Conservation (phyloP, 1,140 invertebrate species). For the Hypsibius dujardini region DNA sequence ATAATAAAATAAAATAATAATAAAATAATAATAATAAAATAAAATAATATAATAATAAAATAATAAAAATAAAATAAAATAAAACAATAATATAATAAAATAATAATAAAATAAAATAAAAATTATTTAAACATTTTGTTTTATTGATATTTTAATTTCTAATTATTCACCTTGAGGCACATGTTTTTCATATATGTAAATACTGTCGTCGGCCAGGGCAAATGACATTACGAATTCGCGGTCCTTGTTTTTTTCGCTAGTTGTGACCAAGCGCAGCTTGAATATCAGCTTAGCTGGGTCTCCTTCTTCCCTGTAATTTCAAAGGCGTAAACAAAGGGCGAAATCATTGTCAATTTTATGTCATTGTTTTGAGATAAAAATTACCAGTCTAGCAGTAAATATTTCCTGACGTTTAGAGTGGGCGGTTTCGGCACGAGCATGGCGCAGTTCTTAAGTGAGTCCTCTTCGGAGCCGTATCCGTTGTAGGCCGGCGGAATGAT, state of each 20-base stretch:
- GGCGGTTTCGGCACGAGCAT: conserved; percentile 48
- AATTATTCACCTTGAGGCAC: conserved; percentile 32
- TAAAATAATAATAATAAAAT: not conserved
- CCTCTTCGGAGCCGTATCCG: conserved; percentile 63
- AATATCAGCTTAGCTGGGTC: not conserved
- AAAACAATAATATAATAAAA: not conserved
- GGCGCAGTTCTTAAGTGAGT: conserved; percentile 49
- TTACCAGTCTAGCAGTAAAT: conserved; percentile 6
- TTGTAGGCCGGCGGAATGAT: conserved; percentile 53
- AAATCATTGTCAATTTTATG: not conserved
- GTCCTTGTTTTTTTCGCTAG: conserved; percentile 27
- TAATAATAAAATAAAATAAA: not conserved
- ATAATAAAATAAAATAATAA: too few species aligned
- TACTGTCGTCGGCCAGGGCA: conserved; percentile 34
- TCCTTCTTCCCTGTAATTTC: not conserved
- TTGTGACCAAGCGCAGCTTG: not conserved
- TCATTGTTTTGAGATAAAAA: not conserved
- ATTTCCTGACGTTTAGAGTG: conserved; percentile 24
- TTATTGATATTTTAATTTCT: conserved; percentile 20
- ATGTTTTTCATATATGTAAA: conserved; percentile 31
- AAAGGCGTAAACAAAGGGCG: not conserved
- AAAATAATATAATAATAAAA: not conserved
- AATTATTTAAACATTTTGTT: not conserved
- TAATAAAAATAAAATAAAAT: not conserved
- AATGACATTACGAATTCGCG: conserved; percentile 35